Evolutionary conservation across 2,797 vertebrate genomes (phyloP).

Genomic region (Ctenopoma kingsleyae): DNA sequence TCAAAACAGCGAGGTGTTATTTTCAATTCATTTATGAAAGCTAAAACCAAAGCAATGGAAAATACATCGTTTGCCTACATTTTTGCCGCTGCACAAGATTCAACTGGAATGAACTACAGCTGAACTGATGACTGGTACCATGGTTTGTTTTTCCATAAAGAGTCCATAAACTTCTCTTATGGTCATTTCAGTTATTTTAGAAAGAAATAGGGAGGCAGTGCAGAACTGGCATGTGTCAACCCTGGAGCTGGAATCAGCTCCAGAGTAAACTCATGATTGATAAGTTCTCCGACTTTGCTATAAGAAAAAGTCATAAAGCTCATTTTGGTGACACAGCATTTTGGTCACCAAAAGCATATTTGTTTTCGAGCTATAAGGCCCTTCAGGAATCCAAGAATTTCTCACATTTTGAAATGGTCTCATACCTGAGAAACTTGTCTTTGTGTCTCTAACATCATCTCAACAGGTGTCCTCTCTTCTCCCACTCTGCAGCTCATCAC

Average conservation of each 20-base stretch:
- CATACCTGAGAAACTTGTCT: not conserved
- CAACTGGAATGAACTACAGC: not conserved
- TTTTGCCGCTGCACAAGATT: not conserved
- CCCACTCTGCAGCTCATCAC: conserved; percentile 3
- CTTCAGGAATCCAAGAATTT: not conserved
- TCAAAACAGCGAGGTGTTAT: conserved; percentile 31
- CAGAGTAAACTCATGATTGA: not conserved
- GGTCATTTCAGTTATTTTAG: too few species aligned
- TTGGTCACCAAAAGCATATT: too few species aligned
- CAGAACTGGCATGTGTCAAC: not conserved
- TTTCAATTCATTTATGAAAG: too few species aligned
- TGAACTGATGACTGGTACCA: too few species aligned
- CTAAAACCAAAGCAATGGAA: not conserved
- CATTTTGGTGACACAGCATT: too few species aligned
- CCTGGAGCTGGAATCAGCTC: not conserved
- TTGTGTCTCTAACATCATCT: conserved; percentile 26
- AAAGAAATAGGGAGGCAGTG: too few species aligned
- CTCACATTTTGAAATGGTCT: not conserved
- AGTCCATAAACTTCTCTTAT: not conserved
- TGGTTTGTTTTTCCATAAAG: not conserved
- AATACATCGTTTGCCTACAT: not conserved
- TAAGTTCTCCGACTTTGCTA: not conserved
- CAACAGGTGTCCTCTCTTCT: conserved; percentile 37
- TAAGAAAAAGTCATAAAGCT: too few species aligned
- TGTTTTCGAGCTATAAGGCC: too few species aligned